Conservation (phyloP, 2,797 vertebrate species). For the Cryptoblepharus egeriae region DNA sequence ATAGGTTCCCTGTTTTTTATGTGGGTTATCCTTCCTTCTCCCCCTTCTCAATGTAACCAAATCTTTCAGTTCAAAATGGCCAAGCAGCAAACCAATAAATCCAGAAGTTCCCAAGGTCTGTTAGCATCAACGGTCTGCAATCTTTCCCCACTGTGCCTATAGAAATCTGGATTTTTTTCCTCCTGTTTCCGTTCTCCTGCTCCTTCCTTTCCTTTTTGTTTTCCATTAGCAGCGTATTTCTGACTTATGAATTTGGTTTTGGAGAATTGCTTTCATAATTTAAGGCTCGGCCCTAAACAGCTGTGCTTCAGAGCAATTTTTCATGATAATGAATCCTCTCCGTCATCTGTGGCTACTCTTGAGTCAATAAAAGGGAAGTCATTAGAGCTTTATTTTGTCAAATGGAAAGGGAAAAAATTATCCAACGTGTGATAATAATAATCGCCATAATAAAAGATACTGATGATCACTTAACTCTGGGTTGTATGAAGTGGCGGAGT, state of each 20-base stretch:
- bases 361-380: constrained; percentile 60
- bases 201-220: background rate
- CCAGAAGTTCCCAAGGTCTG: background rate
- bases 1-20: too few species aligned
- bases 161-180: background rate
- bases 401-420: constrained; percentile 50
- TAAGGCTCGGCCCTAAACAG: constrained; percentile 40
- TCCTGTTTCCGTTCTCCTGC: too few species aligned
- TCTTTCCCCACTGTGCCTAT: background rate
- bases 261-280: constrained; percentile 64
- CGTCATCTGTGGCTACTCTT: constrained; percentile 39
- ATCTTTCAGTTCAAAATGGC: background rate
- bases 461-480: constrained; percentile 31
- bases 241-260: constrained; percentile 52
- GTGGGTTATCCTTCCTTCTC: background rate
- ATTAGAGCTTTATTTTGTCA: constrained; percentile 52
- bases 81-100: constrained; percentile 18
- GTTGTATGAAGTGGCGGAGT: constrained; percentile 31
- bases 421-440: constrained; percentile 46
- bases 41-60: background rate
- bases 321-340: constrained; percentile 58
- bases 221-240: constrained; percentile 9
- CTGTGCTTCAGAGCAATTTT: constrained; percentile 36
- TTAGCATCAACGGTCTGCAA: background rate
- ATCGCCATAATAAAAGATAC: constrained; percentile 59